These are phyloP conservation scores for Rhinoraja longicauda DNA, from an alignment of 2,797 vertebrate species.

Conservation along the genomic window DNA sequence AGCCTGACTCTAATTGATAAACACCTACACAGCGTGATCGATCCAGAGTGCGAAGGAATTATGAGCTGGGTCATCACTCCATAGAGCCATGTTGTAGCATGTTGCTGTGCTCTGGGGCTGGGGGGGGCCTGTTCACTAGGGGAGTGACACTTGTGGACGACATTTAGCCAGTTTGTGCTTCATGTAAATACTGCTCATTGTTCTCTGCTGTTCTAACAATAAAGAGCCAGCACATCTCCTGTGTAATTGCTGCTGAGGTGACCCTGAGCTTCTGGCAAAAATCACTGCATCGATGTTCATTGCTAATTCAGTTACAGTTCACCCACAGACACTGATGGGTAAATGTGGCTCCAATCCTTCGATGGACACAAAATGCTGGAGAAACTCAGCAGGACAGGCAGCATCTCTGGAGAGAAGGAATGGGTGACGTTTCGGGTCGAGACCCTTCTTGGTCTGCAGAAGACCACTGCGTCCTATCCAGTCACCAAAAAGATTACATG, in stretches of 20 bases:
- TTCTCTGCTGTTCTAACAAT: not conserved
- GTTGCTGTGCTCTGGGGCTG: not conserved
- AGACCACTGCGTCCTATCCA: too few relatives aligned
- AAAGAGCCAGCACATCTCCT: not conserved
- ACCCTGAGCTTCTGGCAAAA: not conserved
- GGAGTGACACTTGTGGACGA: not conserved
- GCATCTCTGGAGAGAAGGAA: too few relatives aligned
- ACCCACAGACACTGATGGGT: not conserved
- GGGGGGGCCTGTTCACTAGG: not conserved
- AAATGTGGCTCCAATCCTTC: not conserved
- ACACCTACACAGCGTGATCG: not conserved
- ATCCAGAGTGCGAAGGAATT: not conserved
- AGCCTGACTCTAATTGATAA: not conserved
- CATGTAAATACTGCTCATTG: not conserved
- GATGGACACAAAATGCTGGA: too few relatives aligned
- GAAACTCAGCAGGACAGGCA: too few relatives aligned
- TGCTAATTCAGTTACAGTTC: not conserved
- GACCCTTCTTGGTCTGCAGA: too few relatives aligned
- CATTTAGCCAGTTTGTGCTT: not conserved
- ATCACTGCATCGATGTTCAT: not conserved
- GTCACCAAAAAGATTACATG: too few relatives aligned
- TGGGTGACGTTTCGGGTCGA: too few relatives aligned
- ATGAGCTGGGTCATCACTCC: not conserved
- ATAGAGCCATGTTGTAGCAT: not conserved
- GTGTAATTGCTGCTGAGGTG: not conserved